Conservation (phyloP, 2,888 invertebrate genomes). For the Ctena decussata region DNA sequence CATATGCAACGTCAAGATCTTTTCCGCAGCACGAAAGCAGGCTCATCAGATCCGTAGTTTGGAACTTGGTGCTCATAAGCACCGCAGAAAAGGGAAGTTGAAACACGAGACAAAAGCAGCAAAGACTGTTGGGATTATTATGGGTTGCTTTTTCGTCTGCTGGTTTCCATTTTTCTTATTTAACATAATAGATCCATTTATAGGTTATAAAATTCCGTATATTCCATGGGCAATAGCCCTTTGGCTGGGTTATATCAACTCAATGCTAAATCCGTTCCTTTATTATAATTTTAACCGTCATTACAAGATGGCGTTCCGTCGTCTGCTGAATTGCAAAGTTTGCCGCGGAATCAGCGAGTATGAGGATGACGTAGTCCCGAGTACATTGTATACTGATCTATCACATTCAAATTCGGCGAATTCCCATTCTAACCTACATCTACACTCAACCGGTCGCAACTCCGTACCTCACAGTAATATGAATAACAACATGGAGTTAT, state of each 20-base stretch:
- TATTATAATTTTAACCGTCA: slow-evolving; percentile 80
- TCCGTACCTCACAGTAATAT: slow-evolving; percentile 54
- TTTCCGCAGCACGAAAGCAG: slow-evolving; percentile 79
- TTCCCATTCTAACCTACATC: slow-evolving; percentile 57
- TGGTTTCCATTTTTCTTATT: slow-evolving; percentile 85
- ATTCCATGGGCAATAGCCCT: slow-evolving; percentile 79
- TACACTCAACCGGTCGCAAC: slow-evolving; percentile 41
- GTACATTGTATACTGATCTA: slow-evolving; percentile 59
- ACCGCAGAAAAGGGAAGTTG: slow-evolving; percentile 77
- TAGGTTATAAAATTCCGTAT: slow-evolving; percentile 81
- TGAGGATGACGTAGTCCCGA: slow-evolving; percentile 73
- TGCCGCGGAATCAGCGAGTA: slow-evolving; percentile 80
- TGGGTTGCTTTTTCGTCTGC: slow-evolving; percentile 84
- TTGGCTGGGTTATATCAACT: slow-evolving; percentile 85
- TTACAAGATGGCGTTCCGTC: slow-evolving; percentile 80
- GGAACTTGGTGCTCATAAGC: slow-evolving; percentile 77
- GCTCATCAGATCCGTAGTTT: slow-evolving; percentile 82
- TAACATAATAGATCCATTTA: slow-evolving; percentile 83
- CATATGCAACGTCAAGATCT: slow-evolving; percentile 82
- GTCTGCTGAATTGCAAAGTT: slow-evolving; percentile 76
- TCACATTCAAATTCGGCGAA: slow-evolving; percentile 63
- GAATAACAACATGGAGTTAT: slow-evolving; percentile 65
- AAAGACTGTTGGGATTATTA: slow-evolving; percentile 83
- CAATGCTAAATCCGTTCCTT: slow-evolving; percentile 80
- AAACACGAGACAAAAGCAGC: slow-evolving; percentile 84